Base-by-base conservation (phyloP, 2,113 vertebrate species). In the Lathamus discolor region DNA sequence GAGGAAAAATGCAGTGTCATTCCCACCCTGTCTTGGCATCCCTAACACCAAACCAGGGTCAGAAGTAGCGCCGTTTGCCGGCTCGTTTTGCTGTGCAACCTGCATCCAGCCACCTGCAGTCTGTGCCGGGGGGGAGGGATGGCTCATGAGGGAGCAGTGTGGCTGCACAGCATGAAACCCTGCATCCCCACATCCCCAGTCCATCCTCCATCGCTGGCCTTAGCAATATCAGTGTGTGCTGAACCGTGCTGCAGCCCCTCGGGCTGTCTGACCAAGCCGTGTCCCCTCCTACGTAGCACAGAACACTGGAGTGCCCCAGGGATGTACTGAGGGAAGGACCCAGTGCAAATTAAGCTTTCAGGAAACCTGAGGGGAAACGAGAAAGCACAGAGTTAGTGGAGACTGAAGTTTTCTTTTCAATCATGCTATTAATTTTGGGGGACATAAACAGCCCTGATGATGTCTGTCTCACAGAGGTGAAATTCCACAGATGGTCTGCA, bases 251-350 rank as follows among this genome's bases (percentile, higher is more conserved):
- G 35, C 70, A 79, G 52, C 55, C 33, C 57, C 69, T 84, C 14
- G 3, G 39, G 20, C 29, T 61, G 37, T 27, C n/a, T 84, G n/a
- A 25, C 15, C 29, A 44, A 89, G 44, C 31, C 16, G 1, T 24
- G 17, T 43, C 28, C 69, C 23, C 8, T 57, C 33, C 43, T 24
- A 1, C 0, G 0, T 49, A 64, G 17, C 48, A 44, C 1, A 41
- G 39, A 64, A 27, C 46, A 33, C 31, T 72, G 52, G 51, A 31
- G 43, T 8, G 31, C 43, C 33, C 29, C 28, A 27, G 52, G 29
- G 43, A 11, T 0, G 0, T 27, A 10, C 5, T 46, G 2, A 11
- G 39, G 48, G 28, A 81, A 63, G 17, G 46, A 54, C 3, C 6
- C 17, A 11, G 33, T 20, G 33, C 46, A 59, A 70, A 37, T 87